These are phyloP conservation scores for Etheostoma perlongum DNA, from an alignment of 2,797 vertebrate species.

Conservation along the genomic window DNA sequence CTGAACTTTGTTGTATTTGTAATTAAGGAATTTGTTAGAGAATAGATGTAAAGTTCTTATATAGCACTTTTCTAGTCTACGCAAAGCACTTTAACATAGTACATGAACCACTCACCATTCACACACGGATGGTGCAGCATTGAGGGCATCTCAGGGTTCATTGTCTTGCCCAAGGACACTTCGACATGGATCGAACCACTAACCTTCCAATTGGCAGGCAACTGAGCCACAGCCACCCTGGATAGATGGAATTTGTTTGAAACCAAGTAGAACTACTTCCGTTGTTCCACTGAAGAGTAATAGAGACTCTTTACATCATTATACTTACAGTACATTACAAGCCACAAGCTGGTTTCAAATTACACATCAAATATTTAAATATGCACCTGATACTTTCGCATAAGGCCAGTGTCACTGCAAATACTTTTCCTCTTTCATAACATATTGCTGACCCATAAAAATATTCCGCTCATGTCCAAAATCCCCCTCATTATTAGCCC, in stretches of 20 bases:
- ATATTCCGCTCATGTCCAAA: background rate
- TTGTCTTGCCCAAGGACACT: too few species aligned
- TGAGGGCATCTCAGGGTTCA: too few species aligned
- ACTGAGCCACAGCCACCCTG: too few species aligned
- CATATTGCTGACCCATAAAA: background rate
- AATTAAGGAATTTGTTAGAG: constrained; percentile 20
- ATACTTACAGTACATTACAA: background rate
- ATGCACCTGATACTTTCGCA: background rate
- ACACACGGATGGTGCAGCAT: too few species aligned
- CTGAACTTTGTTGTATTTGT: constrained; percentile 45
- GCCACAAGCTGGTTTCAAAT: constrained; percentile 9
- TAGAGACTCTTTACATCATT: background rate
- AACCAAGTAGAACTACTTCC: background rate
- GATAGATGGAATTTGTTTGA: background rate
- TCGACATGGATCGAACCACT: too few species aligned
- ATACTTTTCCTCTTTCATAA: constrained; percentile 9
- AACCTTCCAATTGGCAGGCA: too few species aligned
- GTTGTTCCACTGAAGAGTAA: background rate
- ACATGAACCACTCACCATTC: too few species aligned
- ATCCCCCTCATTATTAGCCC: too few species aligned
- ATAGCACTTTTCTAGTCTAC: too few species aligned
- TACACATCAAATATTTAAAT: background rate
- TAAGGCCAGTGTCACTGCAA: background rate
- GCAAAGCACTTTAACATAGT: too few species aligned
- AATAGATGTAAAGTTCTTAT: constrained; percentile 3